Evolutionary conservation across 2,888 invertebrate genomes (phyloP).

Genomic region (Oscheius myriophilus): DNA sequence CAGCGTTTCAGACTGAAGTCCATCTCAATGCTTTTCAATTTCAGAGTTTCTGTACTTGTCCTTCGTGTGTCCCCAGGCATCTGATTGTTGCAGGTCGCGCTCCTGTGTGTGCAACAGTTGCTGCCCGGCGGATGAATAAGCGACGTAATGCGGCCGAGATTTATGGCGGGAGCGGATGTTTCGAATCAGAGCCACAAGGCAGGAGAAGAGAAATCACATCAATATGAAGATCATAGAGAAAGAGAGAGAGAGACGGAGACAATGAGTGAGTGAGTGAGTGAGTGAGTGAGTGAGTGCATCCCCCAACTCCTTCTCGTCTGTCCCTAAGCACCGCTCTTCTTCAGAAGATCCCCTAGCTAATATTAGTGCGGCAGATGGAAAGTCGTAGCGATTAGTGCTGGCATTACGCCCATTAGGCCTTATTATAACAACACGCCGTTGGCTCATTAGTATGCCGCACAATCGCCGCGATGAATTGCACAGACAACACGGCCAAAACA

Average conservation of each 20-base stretch:
- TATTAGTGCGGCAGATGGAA: background rate
- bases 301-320: background rate
- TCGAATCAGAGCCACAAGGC: conserved; percentile 11
- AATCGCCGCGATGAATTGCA: conserved; percentile 16
- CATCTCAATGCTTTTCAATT: too few species aligned
- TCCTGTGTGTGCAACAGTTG: conserved; percentile 29
- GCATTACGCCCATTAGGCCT: conserved; percentile 21
- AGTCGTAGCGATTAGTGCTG: background rate
- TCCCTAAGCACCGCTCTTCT: background rate
- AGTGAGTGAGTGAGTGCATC: too few species aligned
- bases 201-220: background rate
- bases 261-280: background rate
- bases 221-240: background rate
- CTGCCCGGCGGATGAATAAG: conserved; percentile 25
- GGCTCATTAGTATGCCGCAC: conserved; percentile 30
- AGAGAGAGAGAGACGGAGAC: background rate
- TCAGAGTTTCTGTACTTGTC: background rate
- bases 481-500: conserved; percentile 11
- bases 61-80: background rate
- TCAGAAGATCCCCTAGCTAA: background rate
- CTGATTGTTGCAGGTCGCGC: conserved; percentile 11
- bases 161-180: conserved; percentile 29
- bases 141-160: conserved; percentile 30
- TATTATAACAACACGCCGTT: conserved; percentile 27
- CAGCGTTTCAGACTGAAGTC: too few species aligned